phyloP scores from a whole-genome alignment of 2,797 vertebrate species.

The Falco rusticolus region DNA sequence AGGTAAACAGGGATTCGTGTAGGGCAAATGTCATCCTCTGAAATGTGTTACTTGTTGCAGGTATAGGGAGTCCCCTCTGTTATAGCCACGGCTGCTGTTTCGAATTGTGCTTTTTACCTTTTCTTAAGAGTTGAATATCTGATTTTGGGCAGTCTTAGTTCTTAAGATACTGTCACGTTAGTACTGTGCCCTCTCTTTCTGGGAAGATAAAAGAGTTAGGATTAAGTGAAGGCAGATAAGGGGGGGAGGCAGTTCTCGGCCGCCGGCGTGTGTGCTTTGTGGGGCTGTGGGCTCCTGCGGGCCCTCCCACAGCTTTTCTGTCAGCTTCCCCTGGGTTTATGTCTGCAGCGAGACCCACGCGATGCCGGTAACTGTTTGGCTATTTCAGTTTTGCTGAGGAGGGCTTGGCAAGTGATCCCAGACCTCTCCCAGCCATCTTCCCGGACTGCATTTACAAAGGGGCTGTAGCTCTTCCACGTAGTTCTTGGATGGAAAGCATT shows the following conservation, averaged over 20 bases:
- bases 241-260: neutral
- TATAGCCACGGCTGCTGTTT: neutral
- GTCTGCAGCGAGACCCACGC: neutral
- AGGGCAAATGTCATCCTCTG: neutral
- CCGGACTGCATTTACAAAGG: neutral
- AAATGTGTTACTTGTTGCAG: neutral
- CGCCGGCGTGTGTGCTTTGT: fast-evolving
- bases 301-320: neutral
- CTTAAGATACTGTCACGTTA: neutral
- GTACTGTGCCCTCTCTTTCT: neutral
- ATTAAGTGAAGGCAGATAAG: neutral
- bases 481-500: neutral
- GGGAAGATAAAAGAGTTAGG: neutral
- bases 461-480: neutral
- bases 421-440: neutral
- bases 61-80: neutral
- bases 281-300: neutral
- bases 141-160: neutral
- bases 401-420: slow-evolving; percentile 13
- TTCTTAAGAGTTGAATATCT: neutral
- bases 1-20: neutral
- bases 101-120: neutral
- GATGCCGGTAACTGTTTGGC: neutral
- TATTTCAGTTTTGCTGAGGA: neutral
- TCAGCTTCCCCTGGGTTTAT: neutral